Evolutionary conservation across 2,113 vertebrate species (phyloP).

Genomic region (Jaculus jaculus): DNA sequence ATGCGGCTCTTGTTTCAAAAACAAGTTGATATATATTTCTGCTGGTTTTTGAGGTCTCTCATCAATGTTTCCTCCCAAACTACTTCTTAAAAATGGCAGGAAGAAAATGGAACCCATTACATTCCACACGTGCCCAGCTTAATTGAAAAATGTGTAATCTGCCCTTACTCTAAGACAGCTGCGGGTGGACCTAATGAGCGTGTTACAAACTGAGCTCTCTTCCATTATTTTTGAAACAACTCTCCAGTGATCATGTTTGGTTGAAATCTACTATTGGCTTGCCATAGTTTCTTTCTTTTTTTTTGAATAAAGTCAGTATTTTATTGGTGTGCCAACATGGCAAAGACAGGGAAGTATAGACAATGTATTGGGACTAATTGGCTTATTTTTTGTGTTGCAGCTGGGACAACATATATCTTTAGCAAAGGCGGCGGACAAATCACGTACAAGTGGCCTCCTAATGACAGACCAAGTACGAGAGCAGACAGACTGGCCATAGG

Average conservation of each 20-base stretch:
- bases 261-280: conserved; percentile 28
- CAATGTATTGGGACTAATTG: conserved; percentile 60
- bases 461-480: conserved; percentile 97
- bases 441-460: conserved; percentile 98
- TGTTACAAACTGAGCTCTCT: conserved; percentile 47
- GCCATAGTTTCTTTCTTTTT: too few relatives aligned
- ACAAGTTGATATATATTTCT: conserved; percentile 56
- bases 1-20: conserved; percentile 42
- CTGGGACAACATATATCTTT: conserved; percentile 99
- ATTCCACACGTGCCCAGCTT: conserved; percentile 21
- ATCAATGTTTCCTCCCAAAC: conserved; percentile 43
- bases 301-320: background rate
- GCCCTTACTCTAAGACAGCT: conserved; percentile 50
- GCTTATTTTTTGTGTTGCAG: conserved; percentile 84
- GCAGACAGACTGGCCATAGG: conserved; percentile 98
- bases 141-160: background rate
- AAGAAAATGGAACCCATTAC: conserved; percentile 40
- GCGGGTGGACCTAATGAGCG: conserved; percentile 66
- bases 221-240: conserved; percentile 34
- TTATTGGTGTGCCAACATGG: background rate
- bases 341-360: background rate
- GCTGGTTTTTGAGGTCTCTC: conserved; percentile 31
- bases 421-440: conserved; percentile 98
- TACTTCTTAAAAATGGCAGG: background rate
- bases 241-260: conserved; percentile 28